Base-by-base conservation (phyloP, 2,888 invertebrate genomes). In the Hypolimnas misippus region DNA sequence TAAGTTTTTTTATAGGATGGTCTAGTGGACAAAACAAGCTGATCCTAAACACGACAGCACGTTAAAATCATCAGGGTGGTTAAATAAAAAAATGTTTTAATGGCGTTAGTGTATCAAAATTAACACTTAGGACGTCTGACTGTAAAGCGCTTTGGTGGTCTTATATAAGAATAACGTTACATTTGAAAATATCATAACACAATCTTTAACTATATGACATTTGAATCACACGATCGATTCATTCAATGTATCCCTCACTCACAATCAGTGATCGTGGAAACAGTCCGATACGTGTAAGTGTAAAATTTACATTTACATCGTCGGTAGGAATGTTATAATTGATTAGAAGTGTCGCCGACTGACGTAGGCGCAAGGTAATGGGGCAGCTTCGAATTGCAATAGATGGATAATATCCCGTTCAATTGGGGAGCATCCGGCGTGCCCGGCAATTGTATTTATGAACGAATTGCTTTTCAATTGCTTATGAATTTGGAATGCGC, bases 401-500 rank as follows among this genome's bases (percentile, higher is more conserved):
- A 71, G 78, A 82, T 80, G 76, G 75, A 73, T 78, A 78, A 82
- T 82, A 83, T 86, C 83, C 77, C 81, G 79, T 73, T 67, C 77
- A 82, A 86, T 80, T 83, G 81, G 76, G 70, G 67, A 73, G 76
- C 78, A 81, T 86, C 86, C 86, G 79, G 72, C 66, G 70, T 69
- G 70, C 66, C 66, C 73, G 75, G 69, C 77, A 80, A 82, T 80
- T 81, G 79, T 77, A 79, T 79, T 81, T 78, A 84, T 84, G 77
- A 79, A 71, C 71, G 78, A 83, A 83, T 79, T 77, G 81, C 75
- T 76, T 76, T 75, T 74, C 79, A 82, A 83, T 84, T 83, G 80
- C 71, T 71, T 69, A 69, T 69, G 70, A 68, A 70, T 70, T 68
- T 66, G 61, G 57, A 68, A 63, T 65, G 62, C 44, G 60, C 57